phyloP scores from a whole-genome alignment of 2,888 invertebrate genomes.

The Petrophora chlorosata region DNA sequence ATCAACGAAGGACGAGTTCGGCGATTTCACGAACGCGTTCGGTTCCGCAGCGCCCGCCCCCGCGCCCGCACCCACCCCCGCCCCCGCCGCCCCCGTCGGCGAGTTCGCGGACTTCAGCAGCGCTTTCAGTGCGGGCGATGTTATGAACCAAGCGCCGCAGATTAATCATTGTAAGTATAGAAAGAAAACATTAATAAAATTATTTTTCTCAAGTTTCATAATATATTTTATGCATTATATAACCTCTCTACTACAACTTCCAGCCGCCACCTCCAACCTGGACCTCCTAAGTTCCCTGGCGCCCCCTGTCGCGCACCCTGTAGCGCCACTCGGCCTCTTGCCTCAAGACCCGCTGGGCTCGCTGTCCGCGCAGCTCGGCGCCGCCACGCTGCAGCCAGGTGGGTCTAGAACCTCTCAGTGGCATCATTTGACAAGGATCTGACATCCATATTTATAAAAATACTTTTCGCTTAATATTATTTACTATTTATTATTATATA shows the following conservation, averaged over 20 bases:
- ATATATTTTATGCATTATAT: no score
- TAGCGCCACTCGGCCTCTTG: slow-evolving; percentile 9
- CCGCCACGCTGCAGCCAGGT: slow-evolving; percentile 51
- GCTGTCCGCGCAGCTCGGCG: slow-evolving; percentile 45
- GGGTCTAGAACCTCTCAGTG: no score
- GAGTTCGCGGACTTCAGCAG: slow-evolving; percentile 91
- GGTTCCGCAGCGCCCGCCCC: slow-evolving; percentile 43
- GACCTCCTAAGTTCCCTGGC: slow-evolving; percentile 63
- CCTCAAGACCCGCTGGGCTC: slow-evolving; percentile 40
- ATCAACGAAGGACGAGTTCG: slow-evolving; percentile 84
- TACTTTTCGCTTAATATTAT: no score
- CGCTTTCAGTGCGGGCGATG: slow-evolving; percentile 80
- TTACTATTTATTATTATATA: no score
- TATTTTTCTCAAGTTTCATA: no score
- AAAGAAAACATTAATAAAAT: no score
- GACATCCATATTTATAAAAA: no score
- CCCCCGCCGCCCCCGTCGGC: slow-evolving; percentile 57
- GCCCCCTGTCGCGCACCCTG: slow-evolving; percentile 27
- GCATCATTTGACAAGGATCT: no score
- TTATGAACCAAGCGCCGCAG: no score
- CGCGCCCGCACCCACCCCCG: no score
- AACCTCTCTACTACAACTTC: no score
- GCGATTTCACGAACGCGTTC: slow-evolving; percentile 91
- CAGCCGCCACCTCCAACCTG: slow-evolving; percentile 58
- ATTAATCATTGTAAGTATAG: no score